Base-by-base conservation (phyloP, 1,140 invertebrate species). In the Cyclina sinensis region DNA sequence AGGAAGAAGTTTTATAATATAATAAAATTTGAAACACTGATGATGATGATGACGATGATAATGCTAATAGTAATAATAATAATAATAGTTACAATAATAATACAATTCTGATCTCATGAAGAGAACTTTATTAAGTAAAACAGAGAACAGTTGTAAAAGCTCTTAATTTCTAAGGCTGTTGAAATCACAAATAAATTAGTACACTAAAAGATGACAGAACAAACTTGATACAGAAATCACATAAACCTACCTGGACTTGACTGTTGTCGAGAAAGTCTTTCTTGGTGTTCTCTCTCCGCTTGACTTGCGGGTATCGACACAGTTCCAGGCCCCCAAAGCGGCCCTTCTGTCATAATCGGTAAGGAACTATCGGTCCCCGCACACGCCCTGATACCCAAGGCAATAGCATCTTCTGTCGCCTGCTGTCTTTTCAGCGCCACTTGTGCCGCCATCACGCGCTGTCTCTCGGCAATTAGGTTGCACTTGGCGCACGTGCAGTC, bases 401-500 rank as follows among this genome's bases (percentile, higher is more conserved):
- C 99, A 85, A 99, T 99, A 43, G 98, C 98, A 95, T 99, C 99
- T 96, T 99, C 99, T 0, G 98, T 98, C 0, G 99, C 99, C 96
- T 99, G 99, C 95, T 99, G 98, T 57, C 99, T 96, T 96, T 99
- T 99, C 80, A 99, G 95, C 18, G 99, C 98, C n/a, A 99, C 99
- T 98, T 99, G 95, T 14, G 95, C 95, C 5, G 95, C 95, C 95
- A 96, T 96, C 18, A 96, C 95, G 46, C 95, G 86, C 90, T 96
- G 95, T 73, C 95, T 86, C 74, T 96, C 95, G 7, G 97, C 97
- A 1, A 98, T 98, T 5, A 98, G 95, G 48, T 97, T 96, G 94
- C 98, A 99, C 95, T 98, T 98, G 62, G 97, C 96, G 95, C 98
- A 99, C 43, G 95, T 96, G 95, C 98, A 99, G 91, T 97, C 96